Evolutionary conservation across 2,888 invertebrate genomes (phyloP), one percentile per base, ranked within the genome.

Genomic region (Trachelus stipa): DNA sequence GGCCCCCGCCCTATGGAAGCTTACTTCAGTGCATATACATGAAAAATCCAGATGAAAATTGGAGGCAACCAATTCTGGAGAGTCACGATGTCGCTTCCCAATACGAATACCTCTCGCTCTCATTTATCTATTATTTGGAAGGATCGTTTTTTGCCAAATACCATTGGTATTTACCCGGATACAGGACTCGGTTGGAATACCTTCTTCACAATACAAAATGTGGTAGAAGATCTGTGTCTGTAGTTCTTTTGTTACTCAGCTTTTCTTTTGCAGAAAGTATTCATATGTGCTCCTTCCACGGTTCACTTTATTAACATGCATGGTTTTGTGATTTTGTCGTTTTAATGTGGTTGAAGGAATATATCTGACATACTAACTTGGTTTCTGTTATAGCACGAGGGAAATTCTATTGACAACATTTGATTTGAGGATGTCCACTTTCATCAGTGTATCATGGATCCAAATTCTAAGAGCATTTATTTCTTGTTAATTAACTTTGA

Each of bases 21-120:
- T 80, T 82, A 74, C 80, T 80, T 75, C 83, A 82, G 73, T 80
- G 80, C 81, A 81, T 77, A 40, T 76, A 79, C 78, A 68, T 80
- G 73, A 73, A 73, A 75, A 68, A 81, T 85, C 85, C 85, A 85
- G 85, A 85, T 73, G 75, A 78, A 78, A 78, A 78, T 86, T 83
- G 83, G 83, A 83, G 82, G 82, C 81, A 83, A 81, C 83, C 85
- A 82, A 85, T 85, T 87, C 84, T 85, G 87, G 87, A 87, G 83
- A 81, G 81, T 87, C 74, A 34, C 75, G 78, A 78, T 78, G 78
- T 78, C 37, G 79, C 79, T 79, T 79, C 75, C 75, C 77, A 69
- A 77, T 77, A 74, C 69, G 33, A 30, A 69, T 33, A 69, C 30
- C 69, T 69, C 69, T 69, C 33, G 31, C 15, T 69, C 69, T 69